Evolutionary conservation across 2,113 vertebrate genomes (phyloP).

Genomic region (Columba livia): DNA sequence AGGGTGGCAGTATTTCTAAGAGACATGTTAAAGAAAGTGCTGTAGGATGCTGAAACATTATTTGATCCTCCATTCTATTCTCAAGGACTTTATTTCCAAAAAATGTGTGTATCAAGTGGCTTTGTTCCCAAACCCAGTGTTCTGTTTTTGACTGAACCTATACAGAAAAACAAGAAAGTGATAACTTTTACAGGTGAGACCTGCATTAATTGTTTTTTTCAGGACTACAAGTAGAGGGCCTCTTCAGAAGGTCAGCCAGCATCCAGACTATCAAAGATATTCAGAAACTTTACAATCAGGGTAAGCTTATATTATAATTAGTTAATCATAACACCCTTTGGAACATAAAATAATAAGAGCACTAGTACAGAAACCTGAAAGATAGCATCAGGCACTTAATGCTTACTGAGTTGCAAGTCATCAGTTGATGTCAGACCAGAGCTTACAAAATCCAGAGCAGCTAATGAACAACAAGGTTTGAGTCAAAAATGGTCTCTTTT

Average conservation of each 20-base stretch:
- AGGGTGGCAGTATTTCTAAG: background rate
- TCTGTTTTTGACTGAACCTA: background rate
- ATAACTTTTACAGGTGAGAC: background rate
- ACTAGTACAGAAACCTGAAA: background rate
- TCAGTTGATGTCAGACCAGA: background rate
- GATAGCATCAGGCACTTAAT: background rate
- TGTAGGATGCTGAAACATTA: background rate
- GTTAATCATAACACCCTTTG: slow-evolving; percentile 1
- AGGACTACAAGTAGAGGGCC: slow-evolving; percentile 84
- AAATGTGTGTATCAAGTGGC: background rate
- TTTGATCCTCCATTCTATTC: background rate
- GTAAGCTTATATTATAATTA: slow-evolving; percentile 65
- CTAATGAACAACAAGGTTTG: background rate
- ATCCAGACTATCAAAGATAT: slow-evolving; percentile 81
- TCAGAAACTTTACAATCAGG: slow-evolving; percentile 85
- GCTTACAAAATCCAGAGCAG: background rate
- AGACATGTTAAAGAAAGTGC: background rate
- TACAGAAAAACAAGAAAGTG: background rate
- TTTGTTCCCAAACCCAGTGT: background rate
- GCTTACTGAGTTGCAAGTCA: background rate
- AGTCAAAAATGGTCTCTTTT: background rate
- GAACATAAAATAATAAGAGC: background rate
- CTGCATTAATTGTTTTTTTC: background rate
- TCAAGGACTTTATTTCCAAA: background rate
- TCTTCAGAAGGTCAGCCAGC: slow-evolving; percentile 85